Conservation (phyloP, 53 echinoderm and acorn worm species). For the Hippasteria phrygiana region DNA sequence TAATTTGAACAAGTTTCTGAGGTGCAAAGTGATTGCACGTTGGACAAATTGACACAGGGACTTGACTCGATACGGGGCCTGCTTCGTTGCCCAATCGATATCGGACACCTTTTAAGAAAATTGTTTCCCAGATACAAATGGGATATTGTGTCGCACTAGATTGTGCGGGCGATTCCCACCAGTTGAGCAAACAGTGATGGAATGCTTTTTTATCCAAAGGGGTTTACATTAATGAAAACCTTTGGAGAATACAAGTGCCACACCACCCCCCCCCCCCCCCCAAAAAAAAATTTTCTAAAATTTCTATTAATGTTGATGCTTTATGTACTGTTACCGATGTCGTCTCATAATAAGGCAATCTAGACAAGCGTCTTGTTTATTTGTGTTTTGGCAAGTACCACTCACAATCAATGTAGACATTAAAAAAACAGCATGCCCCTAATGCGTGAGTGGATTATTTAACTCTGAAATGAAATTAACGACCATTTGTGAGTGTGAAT, state of each 20-base stretch:
- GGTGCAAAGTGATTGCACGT: neutral
- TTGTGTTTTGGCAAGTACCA: too few species aligned
- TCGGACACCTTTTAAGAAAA: slow-evolving; percentile 14
- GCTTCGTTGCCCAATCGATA: neutral
- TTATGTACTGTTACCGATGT: too few species aligned
- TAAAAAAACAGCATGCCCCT: too few species aligned
- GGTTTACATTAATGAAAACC: neutral
- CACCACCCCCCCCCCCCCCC: too few species aligned
- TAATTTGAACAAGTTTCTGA: neutral
- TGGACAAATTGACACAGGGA: neutral
- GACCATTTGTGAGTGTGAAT: neutral
- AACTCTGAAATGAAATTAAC: too few species aligned
- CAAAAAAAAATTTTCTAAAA: too few species aligned
- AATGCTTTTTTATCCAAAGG: neutral
- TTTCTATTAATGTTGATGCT: too few species aligned
- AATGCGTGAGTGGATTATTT: too few species aligned
- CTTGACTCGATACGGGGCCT: neutral
- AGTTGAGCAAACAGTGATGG: neutral
- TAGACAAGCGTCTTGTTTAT: too few species aligned
- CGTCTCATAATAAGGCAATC: too few species aligned
- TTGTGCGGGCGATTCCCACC: neutral
- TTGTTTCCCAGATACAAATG: neutral
- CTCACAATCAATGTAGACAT: too few species aligned
- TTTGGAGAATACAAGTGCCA: too few species aligned
- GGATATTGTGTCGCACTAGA: neutral